Evolutionary conservation across 2,888 invertebrate species (phyloP), one percentile per base, ranked within the genome.

Genomic region (Protula sp.): DNA sequence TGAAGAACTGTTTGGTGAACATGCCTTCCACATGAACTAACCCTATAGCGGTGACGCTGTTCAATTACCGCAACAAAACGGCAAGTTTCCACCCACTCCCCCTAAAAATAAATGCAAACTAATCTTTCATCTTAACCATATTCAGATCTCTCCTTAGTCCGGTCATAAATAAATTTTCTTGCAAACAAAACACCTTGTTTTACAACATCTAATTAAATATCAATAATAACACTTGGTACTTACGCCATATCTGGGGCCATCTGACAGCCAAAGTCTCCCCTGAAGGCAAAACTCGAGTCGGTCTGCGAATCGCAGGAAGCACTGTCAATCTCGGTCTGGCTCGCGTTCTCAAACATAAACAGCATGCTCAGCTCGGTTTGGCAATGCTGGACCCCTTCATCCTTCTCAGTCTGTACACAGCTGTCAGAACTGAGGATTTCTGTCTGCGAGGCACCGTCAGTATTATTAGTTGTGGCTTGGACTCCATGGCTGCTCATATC

Each of bases 261-360:
- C 47, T 61, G 61, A 27, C 29, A 14, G 29, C 55, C 47, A 28
- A 38, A 31, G 19, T 61, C 61, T 14, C 22, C 31, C 30, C n/a
- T 29, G 9, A 26, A 47, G n/a, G 62, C 59, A 57, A 62, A 55
- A 56, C 62, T 62, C n/a, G 30, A 47, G 28, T 51, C 53, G 22
- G 62, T 62, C 54, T 62, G 62, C 9, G 9, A 38, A 19, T 38
- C 38, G 9, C 19, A 19, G 9, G 38, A 14, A 19, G 38, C 19
- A 14, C 9, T 14, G 19, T 38, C 38, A 38, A 38, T 9, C 38
- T 38, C 38, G 9, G 38, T 38, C 38, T 38, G 38, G 19, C 9
- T 14, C 9, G 9, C 9, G 9, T 14, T 38, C 9, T 38, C 38
- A 14, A 19, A 14, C 9, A 14, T 14, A 38, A 14, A 14, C 9